A percentile compares a stretch with the other conserved stretches of the same genome.
Evolutionary conservation across 1,140 invertebrate genomes (phyloP).

Genomic region (Macrotrachela quadricornifera): DNA sequence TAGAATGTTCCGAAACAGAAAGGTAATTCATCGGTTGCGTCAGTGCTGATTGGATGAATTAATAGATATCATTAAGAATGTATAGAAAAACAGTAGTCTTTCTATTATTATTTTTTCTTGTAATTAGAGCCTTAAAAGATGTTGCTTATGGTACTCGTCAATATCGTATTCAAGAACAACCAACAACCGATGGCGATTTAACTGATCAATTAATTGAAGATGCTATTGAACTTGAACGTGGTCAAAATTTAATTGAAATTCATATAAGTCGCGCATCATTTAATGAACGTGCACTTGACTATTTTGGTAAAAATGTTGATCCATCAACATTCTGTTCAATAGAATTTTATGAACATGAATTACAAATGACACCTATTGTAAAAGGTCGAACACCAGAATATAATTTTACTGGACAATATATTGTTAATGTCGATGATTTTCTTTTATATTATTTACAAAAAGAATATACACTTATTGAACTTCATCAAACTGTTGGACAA

Average conservation of each 20-base stretch:
- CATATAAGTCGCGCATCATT: neutral
- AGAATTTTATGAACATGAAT: constrained; percentile 34
- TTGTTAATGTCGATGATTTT: constrained; percentile 33
- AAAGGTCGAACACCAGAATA: constrained; percentile 23
- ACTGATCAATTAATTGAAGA: constrained; percentile 1
- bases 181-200: neutral
- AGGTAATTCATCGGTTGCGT: too few relatives aligned
- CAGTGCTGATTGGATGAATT: too few relatives aligned
- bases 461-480: constrained; percentile 13
- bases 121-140: constrained; percentile 27
- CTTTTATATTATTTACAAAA: constrained; percentile 26
- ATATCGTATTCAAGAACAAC: neutral
- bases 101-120: constrained; percentile 18
- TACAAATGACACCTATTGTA: constrained; percentile 29
- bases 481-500: constrained; percentile 32
- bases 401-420: constrained; percentile 32
- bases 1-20: too few relatives aligned
- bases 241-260: constrained; percentile 8
- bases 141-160: constrained; percentile 32
- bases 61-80: too few relatives aligned
- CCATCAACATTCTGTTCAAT: constrained; percentile 31
- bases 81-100: neutral
- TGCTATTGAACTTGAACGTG: neutral
- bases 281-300: neutral
- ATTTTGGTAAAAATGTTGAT: neutral